These are phyloP conservation scores for Sebastes aleutianus DNA, from an alignment of 2,797 vertebrate genomes.

Conservation along the genomic window DNA sequence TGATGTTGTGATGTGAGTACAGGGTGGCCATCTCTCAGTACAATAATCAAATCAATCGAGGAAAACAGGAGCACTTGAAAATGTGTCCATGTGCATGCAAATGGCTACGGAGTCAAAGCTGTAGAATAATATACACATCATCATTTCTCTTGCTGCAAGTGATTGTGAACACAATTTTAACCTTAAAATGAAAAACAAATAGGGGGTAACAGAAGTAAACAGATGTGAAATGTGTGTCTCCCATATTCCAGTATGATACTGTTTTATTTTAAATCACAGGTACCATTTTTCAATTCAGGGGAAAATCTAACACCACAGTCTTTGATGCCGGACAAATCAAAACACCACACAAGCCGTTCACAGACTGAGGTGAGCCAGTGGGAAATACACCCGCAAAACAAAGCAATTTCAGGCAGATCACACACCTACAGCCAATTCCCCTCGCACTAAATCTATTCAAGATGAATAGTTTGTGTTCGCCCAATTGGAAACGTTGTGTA, in stretches of 20 bases:
- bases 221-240: neutral
- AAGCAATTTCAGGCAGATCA: slow-evolving; percentile 71
- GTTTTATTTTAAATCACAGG: slow-evolving; percentile 6
- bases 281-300: neutral
- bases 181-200: neutral
- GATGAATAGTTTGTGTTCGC: slow-evolving; percentile 62
- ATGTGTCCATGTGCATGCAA: neutral
- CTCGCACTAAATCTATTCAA: slow-evolving; percentile 54
- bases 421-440: slow-evolving; percentile 55
- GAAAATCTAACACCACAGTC: slow-evolving; percentile 23
- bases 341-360: slow-evolving; percentile 22
- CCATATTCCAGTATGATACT: neutral
- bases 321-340: slow-evolving; percentile 45
- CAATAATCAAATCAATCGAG: neutral
- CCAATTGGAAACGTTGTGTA: slow-evolving; percentile 42
- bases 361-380: slow-evolving; percentile 39
- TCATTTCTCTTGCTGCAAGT: too few relatives aligned
- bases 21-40: neutral
- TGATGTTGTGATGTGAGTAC: neutral
- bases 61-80: neutral
- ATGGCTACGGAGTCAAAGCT: neutral
- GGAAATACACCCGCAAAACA: slow-evolving; percentile 56
- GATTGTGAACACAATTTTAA: neutral
- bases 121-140: neutral
- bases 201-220: neutral